Conservation (phyloP, 2,888 invertebrate genomes). For the Drosophila lacicola region DNA sequence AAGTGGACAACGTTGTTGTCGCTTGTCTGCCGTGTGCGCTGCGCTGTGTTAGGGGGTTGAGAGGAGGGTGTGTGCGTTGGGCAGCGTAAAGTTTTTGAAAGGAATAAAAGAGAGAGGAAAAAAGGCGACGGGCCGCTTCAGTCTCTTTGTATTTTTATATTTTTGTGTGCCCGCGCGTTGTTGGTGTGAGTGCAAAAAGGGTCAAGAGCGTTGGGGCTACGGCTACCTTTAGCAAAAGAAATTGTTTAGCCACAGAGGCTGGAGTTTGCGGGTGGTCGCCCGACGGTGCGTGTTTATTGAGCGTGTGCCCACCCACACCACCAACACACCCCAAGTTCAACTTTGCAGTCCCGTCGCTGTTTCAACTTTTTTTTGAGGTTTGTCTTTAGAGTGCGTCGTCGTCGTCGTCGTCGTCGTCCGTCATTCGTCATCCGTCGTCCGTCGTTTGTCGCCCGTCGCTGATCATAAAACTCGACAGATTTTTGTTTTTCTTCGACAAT, state of each 20-base stretch:
- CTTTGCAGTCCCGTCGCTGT: conserved; percentile 57
- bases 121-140: conserved; percentile 32
- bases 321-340: conserved; percentile 25
- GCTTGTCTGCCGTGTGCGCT: conserved; percentile 66
- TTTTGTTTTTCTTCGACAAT: conserved; percentile 29
- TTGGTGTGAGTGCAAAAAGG: conserved; percentile 69
- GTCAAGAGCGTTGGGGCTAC: conserved; percentile 68
- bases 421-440: too few relatives aligned
- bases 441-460: not conserved
- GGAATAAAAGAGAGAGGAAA: conserved; percentile 56
- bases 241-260: conserved; percentile 35
- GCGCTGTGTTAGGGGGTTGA: conserved; percentile 21
- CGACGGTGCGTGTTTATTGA: conserved; percentile 61
- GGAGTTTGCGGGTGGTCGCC: conserved; percentile 2
- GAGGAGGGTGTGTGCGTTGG: conserved; percentile 30
- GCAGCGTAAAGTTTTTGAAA: conserved; percentile 72
- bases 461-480: conserved; percentile 68
- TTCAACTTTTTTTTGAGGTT: conserved; percentile 45
- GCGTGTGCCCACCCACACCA: conserved; percentile 13
- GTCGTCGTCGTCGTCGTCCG: too few relatives aligned
- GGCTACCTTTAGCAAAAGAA: conserved; percentile 60
- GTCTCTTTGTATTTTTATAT: conserved; percentile 25
- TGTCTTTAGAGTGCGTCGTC: conserved; percentile 34
- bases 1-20: conserved; percentile 79
- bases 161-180: conserved; percentile 6